Evolutionary conservation across 2,888 invertebrate genomes (phyloP).

Genomic region (Caenorhabditis macrosperma): DNA sequence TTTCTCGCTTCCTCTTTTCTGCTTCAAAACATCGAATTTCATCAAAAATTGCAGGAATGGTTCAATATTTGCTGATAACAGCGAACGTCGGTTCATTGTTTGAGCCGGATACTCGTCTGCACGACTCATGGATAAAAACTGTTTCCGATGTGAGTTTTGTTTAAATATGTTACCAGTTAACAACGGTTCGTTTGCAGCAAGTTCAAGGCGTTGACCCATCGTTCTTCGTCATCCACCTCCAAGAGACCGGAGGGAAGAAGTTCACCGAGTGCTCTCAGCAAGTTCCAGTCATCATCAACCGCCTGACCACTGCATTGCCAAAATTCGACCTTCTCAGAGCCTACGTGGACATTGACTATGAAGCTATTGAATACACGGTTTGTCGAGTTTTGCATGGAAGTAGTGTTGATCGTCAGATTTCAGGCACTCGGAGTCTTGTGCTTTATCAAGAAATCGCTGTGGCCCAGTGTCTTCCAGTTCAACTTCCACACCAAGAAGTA

Average conservation of each 20-base stretch:
- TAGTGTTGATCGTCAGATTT: slow-evolving; percentile 2
- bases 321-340: slow-evolving; percentile 67
- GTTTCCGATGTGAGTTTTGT: slow-evolving; percentile 60
- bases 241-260: slow-evolving; percentile 70
- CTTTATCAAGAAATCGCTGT: slow-evolving; percentile 67
- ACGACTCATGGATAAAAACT: slow-evolving; percentile 65
- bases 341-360: slow-evolving; percentile 74
- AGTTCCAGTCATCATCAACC: slow-evolving; percentile 70
- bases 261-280: slow-evolving; percentile 65
- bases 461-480: slow-evolving; percentile 65
- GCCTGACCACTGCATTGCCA: slow-evolving; percentile 62
- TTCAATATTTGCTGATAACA: slow-evolving; percentile 72
- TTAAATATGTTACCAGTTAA: background rate
- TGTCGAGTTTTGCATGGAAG: background rate
- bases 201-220: slow-evolving; percentile 61
- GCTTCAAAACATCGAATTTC: background rate
- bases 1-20: slow-evolving; percentile 2
- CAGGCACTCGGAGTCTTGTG: slow-evolving; percentile 76
- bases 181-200: slow-evolving; percentile 69
- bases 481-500: slow-evolving; percentile 69
- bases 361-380: slow-evolving; percentile 74
- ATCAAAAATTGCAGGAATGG: slow-evolving; percentile 27
- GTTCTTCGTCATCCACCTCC: slow-evolving; percentile 71
- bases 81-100: slow-evolving; percentile 80
- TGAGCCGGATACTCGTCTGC: slow-evolving; percentile 69